Conservation (phyloP, 2,113 vertebrate species). For the Carettochelys insculpta region DNA sequence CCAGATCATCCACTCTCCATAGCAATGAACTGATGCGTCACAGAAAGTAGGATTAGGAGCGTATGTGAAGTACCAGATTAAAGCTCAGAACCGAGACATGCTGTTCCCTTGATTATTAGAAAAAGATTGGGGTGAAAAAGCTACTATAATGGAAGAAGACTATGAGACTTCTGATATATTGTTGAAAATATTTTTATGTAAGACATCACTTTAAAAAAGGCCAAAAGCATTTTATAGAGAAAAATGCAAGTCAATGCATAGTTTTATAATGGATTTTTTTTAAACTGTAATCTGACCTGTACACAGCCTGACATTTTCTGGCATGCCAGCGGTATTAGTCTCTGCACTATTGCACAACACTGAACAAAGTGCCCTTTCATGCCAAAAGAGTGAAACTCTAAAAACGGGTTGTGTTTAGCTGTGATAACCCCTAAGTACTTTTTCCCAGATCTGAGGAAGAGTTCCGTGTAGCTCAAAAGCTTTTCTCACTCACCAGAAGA, state of each 20-base stretch:
- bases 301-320: background rate
- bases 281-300: slow-evolving; percentile 16
- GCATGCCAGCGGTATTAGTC: slow-evolving; percentile 27
- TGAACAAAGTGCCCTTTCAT: background rate
- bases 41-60: slow-evolving; percentile 31
- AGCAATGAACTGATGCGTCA: slow-evolving; percentile 50
- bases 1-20: slow-evolving; percentile 35
- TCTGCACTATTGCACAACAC: background rate
- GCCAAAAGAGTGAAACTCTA: background rate
- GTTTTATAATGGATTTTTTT: background rate
- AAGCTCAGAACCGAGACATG: slow-evolving; percentile 54
- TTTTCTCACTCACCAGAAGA: background rate
- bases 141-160: slow-evolving; percentile 46
- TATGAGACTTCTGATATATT: slow-evolving; percentile 26
- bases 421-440: background rate
- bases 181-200: slow-evolving; percentile 36
- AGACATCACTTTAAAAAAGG: slow-evolving; percentile 14
- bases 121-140: slow-evolving; percentile 11
- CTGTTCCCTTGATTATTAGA: slow-evolving; percentile 52
- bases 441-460: background rate
- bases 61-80: slow-evolving; percentile 50
- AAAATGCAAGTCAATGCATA: slow-evolving; percentile 9
- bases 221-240: slow-evolving; percentile 14
- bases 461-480: background rate
- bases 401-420: background rate